phyloP scores from a whole-genome alignment of 1,140 invertebrate species.

The Bactericera cockerelli region DNA sequence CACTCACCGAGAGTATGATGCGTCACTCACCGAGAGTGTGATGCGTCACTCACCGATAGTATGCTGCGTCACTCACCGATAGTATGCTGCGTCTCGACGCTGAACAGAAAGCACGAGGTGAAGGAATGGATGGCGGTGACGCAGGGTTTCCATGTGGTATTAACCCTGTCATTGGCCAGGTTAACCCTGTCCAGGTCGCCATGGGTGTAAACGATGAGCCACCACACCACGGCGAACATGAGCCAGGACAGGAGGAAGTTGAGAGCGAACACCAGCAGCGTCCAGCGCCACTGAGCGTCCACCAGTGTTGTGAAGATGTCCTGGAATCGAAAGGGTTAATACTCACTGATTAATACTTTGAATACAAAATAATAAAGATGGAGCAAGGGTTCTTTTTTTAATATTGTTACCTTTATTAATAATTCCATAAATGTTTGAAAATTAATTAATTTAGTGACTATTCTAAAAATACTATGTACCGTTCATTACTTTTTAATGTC shows the following conservation, averaged over 20 bases:
- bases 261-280: constrained; percentile 70
- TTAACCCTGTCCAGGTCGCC: constrained; percentile 47
- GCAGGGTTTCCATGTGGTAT: constrained; percentile 46
- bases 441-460: no score
- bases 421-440: no score
- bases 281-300: constrained; percentile 84
- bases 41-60: no score
- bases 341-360: no score
- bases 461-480: no score
- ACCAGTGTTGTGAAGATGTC: constrained; percentile 63
- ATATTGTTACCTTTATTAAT: no score
- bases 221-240: constrained; percentile 70
- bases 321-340: no score
- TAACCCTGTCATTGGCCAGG: constrained; percentile 20
- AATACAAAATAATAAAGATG: no score
- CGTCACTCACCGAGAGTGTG: no score
- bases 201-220: constrained; percentile 64
- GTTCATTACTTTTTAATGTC: no score
- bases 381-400: no score
- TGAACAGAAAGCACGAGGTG: constrained; percentile 69
- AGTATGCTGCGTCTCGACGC: constrained; percentile 79
- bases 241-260: constrained; percentile 78
- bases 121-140: constrained; percentile 58
- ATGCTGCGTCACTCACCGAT: constrained; percentile 49
- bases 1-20: no score